Evolutionary conservation across 2,797 vertebrate genomes (phyloP), one percentile per base, ranked within the genome.

Genomic region (Sitta carolinensis): DNA sequence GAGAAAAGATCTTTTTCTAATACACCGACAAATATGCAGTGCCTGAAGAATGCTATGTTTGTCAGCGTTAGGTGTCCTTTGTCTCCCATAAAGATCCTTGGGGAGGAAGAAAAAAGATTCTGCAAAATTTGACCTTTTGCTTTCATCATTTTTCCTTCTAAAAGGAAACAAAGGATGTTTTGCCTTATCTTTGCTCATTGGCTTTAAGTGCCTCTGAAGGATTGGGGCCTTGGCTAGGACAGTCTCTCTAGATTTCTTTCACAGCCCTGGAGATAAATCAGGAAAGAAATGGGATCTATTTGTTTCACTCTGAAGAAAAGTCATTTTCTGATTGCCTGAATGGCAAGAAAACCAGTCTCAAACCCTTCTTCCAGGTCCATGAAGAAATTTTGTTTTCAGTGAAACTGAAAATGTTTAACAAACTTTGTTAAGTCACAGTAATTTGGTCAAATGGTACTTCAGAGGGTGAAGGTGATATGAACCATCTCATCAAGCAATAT

Each of bases 101-200:
- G 26, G 9, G 11, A 5, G 2, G 40, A 36, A 0, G 7, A 36
- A n/a, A 66, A 45, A 32, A n/a, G 3, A 16, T 29, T 52, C 16
- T 73, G 12, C 2, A 51, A 52, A 83, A 47, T 1, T 0, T 50
- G 12, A 40, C 9, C 4, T 62, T 81, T 64, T 80, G 8, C 5
- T 85, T 83, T 78, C 38, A 69, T 34, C 2, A 21, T 72, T 86
- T 77, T 34, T 84, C 10, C 29, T 82, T 64, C 66, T 62, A 45
- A 77, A 57, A 63, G 8, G 81, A 84, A 89, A 57, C 16, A 36
- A 11, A 45, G 64, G 27, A 74, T 4, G 4, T 75, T 80, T 86
- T 75, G n/a, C 16, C 11, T 43, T 22, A 23, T 78, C 13, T 78
- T 83, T 69, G 2, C 16, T 84, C 32, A 20, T 4, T 43, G 67